Percentiles rank a stretch among this genome's conserved stretches.
Conservation (phyloP, 2,113 vertebrate species). For the Hemicordylus capensis region DNA sequence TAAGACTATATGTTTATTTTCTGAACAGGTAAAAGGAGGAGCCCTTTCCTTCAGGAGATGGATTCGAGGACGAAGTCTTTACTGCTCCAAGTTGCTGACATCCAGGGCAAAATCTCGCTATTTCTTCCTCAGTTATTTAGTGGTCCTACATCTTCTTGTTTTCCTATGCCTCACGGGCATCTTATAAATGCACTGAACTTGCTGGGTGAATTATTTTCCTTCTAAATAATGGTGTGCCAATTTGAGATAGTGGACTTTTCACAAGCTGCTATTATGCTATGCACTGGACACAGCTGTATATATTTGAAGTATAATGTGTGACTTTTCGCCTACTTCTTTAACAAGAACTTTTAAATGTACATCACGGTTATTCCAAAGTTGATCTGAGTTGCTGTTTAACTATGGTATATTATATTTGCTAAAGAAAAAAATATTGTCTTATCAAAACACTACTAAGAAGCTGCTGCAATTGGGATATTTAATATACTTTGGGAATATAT, state of each 20-base stretch:
- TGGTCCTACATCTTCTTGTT: constrained; percentile 81
- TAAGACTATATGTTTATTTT: neutral
- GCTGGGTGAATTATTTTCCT: constrained; percentile 18
- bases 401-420: constrained; percentile 73
- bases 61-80: constrained; percentile 86
- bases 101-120: constrained; percentile 84
- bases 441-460: constrained; percentile 59
- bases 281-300: constrained; percentile 68
- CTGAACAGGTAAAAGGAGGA: constrained; percentile 82
- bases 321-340: constrained; percentile 32
- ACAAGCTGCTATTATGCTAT: constrained; percentile 68
- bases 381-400: constrained; percentile 58
- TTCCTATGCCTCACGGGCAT: constrained; percentile 84
- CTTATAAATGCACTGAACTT: constrained; percentile 71
- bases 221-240: constrained; percentile 50
- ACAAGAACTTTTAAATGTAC: constrained; percentile 45
- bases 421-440: constrained; percentile 62
- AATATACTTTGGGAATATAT: constrained; percentile 58
- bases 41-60: constrained; percentile 79
- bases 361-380: constrained; percentile 65
- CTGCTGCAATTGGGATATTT: constrained; percentile 67
- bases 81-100: constrained; percentile 86
- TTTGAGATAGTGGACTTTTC: neutral
- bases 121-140: constrained; percentile 84
- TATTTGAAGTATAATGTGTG: constrained; percentile 34